These are phyloP conservation scores for Paracanthobrama guichenoti DNA, from an alignment of 2,113 vertebrate species.

Conservation along the genomic window DNA sequence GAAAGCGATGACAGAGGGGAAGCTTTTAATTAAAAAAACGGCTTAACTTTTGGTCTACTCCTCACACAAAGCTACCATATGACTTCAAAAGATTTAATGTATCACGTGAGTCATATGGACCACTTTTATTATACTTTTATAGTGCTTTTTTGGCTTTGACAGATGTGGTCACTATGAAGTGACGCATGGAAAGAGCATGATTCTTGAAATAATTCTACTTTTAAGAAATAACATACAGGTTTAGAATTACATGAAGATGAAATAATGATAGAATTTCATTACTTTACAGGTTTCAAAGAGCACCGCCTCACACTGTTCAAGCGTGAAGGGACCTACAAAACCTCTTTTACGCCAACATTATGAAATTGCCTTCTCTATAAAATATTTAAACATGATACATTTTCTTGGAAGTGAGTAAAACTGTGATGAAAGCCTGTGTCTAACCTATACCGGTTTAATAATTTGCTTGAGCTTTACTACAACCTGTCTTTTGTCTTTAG, in stretches of 20 bases:
- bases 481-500: not conserved
- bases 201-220: not conserved
- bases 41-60: not conserved
- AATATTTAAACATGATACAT: slow-evolving; percentile 6
- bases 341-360: not conserved
- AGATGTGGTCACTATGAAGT: slow-evolving; percentile 20
- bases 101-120: slow-evolving; percentile 22
- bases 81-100: slow-evolving; percentile 23
- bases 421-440: not conserved
- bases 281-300: slow-evolving; percentile 29
- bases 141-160: slow-evolving; percentile 12
- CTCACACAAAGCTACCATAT: slow-evolving; percentile 11
- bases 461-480: slow-evolving; percentile 21
- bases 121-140: slow-evolving; percentile 28
- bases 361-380: not conserved
- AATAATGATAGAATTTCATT: not conserved
- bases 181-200: not conserved
- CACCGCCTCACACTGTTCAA: not conserved
- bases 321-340: not conserved
- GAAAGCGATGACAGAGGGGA: slow-evolving; percentile 1
- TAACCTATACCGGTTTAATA: slow-evolving; percentile 18
- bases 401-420: slow-evolving; percentile 13
- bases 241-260: not conserved
- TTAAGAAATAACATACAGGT: not conserved
- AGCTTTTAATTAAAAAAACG: slow-evolving; percentile 8